Evolutionary conservation across 2,888 invertebrate species (phyloP).

Genomic region (Chironomus riparius): DNA sequence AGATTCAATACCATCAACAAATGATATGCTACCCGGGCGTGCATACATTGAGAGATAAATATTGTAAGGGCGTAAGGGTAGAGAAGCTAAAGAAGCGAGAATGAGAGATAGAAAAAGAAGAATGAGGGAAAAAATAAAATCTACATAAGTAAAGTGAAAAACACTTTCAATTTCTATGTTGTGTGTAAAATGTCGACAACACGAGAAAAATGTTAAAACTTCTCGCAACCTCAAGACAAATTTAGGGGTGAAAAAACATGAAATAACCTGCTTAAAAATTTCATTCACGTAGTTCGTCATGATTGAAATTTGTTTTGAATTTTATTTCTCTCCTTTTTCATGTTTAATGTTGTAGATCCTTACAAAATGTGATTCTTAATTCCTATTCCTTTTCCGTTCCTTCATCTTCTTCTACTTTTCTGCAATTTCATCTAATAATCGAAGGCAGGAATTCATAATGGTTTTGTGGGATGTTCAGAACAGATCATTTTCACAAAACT

Average conservation of each 20-base stretch:
- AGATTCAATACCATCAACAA: too few relatives aligned
- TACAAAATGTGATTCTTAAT: neutral
- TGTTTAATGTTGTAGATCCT: neutral
- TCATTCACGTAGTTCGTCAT: slow-evolving; percentile 8
- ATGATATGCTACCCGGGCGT: neutral
- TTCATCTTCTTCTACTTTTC: neutral
- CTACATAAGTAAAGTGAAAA: slow-evolving; percentile 10
- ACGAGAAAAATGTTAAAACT: neutral
- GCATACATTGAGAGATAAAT: neutral
- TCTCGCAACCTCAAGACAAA: slow-evolving; percentile 23
- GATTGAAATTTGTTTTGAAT: slow-evolving; percentile 21
- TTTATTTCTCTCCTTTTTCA: neutral
- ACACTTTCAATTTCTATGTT: slow-evolving; percentile 25
- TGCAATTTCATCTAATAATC: neutral
- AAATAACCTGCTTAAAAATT: slow-evolving; percentile 7
- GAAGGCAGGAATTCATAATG: too few relatives aligned
- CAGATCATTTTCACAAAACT: too few relatives aligned
- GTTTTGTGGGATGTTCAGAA: too few relatives aligned
- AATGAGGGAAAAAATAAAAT: neutral
- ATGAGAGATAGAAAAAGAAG: too few relatives aligned
- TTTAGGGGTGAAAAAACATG: slow-evolving; percentile 6
- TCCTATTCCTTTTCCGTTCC: neutral
- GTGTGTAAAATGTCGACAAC: slow-evolving; percentile 6
- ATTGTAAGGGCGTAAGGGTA: neutral
- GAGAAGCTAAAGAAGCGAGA: neutral